These are phyloP conservation scores for Strigamia maritima DNA, from an alignment of 2,888 invertebrate genomes.

Conservation along the genomic window DNA sequence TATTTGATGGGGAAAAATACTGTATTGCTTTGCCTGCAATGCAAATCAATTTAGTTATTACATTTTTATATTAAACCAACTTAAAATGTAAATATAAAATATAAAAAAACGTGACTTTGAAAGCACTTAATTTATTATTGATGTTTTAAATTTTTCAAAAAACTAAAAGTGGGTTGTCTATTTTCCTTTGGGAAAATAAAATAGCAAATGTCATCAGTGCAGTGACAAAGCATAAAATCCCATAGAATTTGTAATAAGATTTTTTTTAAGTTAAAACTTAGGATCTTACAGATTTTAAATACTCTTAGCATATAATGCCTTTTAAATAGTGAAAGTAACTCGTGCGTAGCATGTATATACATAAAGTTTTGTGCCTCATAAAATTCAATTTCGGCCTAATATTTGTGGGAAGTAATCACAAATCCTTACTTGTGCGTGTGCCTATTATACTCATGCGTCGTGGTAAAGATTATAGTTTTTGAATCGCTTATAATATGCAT, in stretches of 20 bases:
- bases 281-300: neutral
- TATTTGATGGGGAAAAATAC: neutral
- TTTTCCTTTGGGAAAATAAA: constrained; percentile 20
- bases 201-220: constrained; percentile 19
- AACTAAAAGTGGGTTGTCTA: neutral
- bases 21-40: neutral
- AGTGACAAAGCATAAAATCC: constrained; percentile 25
- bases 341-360: neutral
- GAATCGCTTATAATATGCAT: constrained; percentile 8
- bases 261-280: neutral
- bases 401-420: constrained; percentile 11
- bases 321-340: neutral
- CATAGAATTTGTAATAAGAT: constrained; percentile 15
- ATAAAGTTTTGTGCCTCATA: constrained; percentile 18
- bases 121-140: neutral
- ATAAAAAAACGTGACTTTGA: neutral
- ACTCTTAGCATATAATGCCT: neutral
- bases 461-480: neutral
- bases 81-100: neutral
- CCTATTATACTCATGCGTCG: neutral
- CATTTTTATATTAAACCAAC: neutral
- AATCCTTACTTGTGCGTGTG: neutral
- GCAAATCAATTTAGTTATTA: neutral
- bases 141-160: neutral
- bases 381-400: constrained; percentile 9